phyloP scores from a whole-genome alignment of 2,113 vertebrate genomes.

The Lanius ludovicianus region DNA sequence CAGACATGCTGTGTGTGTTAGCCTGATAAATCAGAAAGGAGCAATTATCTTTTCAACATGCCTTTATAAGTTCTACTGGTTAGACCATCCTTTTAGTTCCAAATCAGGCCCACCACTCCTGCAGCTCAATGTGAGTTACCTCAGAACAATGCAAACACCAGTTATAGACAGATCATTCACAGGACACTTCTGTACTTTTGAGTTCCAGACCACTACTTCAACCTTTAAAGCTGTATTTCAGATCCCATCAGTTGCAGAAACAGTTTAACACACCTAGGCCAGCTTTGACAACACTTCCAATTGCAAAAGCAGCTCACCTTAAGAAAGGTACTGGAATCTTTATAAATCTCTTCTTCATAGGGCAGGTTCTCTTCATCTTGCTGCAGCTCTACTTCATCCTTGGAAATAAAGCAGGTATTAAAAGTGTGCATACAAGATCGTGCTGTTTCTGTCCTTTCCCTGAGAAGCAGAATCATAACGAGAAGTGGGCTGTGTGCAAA shows the following conservation, averaged over 20 bases:
- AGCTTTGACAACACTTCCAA: neutral
- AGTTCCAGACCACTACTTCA: neutral
- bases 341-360: slow-evolving; percentile 95
- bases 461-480: neutral
- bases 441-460: neutral
- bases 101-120: neutral
- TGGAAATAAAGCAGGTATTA: slow-evolving; percentile 43
- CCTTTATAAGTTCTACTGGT: neutral
- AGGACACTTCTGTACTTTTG: neutral
- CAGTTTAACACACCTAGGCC: neutral
- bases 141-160: neutral
- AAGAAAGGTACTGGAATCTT: slow-evolving; percentile 97
- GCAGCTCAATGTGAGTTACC: neutral
- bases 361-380: slow-evolving; percentile 88
- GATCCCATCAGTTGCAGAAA: neutral
- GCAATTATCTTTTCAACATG: neutral
- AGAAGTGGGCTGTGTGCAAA: neutral
- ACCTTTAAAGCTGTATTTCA: neutral
- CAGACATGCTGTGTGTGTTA: neutral
- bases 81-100: neutral
- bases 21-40: neutral
- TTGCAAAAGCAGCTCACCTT: slow-evolving; percentile 78
- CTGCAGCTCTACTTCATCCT: slow-evolving; percentile 92
- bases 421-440: neutral
- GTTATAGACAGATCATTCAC: neutral